A percentile compares a stretch with the other conserved stretches of the same genome.
Evolutionary conservation across 1,140 invertebrate genomes (phyloP).

Genomic region (Drosophila navojoa): DNA sequence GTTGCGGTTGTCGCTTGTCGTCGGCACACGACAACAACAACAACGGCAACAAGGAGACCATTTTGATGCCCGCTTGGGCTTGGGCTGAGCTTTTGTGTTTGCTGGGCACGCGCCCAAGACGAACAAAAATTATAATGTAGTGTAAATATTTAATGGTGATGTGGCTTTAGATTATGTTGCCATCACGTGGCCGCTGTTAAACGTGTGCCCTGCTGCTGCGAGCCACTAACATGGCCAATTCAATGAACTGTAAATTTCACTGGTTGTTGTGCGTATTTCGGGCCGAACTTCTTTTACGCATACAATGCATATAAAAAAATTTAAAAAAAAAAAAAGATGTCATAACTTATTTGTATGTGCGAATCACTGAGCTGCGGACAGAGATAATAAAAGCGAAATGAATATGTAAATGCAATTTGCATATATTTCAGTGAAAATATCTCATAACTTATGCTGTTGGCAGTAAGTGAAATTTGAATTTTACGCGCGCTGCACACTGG

Average conservation of each 20-base stretch:
- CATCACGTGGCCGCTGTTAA: conserved; percentile 75
- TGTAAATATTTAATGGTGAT: conserved; percentile 82
- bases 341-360: conserved; percentile 26
- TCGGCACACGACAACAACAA: conserved; percentile 11
- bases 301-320: conserved; percentile 9
- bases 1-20: conserved; percentile 67
- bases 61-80: not conserved
- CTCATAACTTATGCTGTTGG: not conserved
- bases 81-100: conserved; percentile 35
- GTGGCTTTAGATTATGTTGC: conserved; percentile 73
- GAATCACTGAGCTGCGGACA: conserved; percentile 34
- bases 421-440: conserved; percentile 17
- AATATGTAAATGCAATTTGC: conserved; percentile 22
- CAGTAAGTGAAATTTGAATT: conserved; percentile 5
- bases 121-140: conserved; percentile 78
- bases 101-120: conserved; percentile 52
- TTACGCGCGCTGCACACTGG: not conserved
- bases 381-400: conserved; percentile 29
- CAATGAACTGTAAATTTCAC: conserved; percentile 72
- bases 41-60: conserved; percentile 10
- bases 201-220: conserved; percentile 57
- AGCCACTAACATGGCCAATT: conserved; percentile 50
- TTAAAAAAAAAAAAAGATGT: not conserved
- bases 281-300: conserved; percentile 15
- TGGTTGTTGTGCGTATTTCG: conserved; percentile 15